Evolutionary conservation across 2,888 invertebrate species (phyloP), one percentile per base, ranked within the genome.

Genomic region (Drosophila pegasa): DNA sequence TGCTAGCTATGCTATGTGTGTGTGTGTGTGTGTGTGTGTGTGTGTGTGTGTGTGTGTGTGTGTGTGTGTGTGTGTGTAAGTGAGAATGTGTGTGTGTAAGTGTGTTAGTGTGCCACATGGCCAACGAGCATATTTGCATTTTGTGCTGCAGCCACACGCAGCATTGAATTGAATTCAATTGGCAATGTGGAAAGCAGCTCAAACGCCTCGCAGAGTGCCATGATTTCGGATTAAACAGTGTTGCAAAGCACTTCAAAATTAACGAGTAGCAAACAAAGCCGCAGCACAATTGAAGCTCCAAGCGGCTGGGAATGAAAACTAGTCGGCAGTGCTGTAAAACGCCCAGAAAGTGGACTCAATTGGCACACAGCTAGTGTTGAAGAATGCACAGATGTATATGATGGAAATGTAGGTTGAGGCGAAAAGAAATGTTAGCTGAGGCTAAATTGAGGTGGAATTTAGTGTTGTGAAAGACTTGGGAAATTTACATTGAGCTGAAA

Each of bases 51-150:
- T 50, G 20, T 43, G 9, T 38, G 12, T 55, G n/a, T 33, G 7
- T 35, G 2, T 33, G 35, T 38, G 35, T 27, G 35, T 33, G 16
- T 37, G 10, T 57, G n/a, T 31, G n/a, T 40, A 31, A 16, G 5
- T 31, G 33, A 33, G 43, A 37, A n/a, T 41, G 29, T 38, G 27
- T 47, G 12, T 54, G 27, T 50, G 7, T 50, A 14, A 27, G 3
- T 27, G n/a, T 27, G 27, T 51, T 27, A 60, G 48, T 62, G 27
- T 55, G 41, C 31, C 54, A 52, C 62, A 54, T 27, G 41, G 56
- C 52, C 68, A 71, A 71, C 60, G 45, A 60, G 62, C 50, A 61
- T 72, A 86, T 86, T 82, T 80, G 86, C 81, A 82, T 70, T 76
- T 67, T 73, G 51, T 59, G 71, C 58, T 57, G 69, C 61, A 2